Evolutionary conservation across 2,797 vertebrate genomes (phyloP).

Genomic region (Liparis tanakae): DNA sequence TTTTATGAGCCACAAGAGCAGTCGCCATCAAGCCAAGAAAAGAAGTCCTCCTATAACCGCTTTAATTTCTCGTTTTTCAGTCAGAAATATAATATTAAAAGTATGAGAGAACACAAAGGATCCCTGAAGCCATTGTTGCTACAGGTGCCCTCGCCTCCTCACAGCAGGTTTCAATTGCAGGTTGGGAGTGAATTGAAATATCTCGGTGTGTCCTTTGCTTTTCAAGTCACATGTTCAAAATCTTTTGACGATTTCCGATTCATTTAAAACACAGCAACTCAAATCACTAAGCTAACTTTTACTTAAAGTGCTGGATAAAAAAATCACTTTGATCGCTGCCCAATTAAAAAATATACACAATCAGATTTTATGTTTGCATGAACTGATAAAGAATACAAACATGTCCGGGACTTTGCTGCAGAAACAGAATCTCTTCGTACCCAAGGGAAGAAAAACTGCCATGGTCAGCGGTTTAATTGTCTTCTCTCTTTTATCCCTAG

Average conservation of each 20-base stretch:
- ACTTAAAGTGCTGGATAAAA: background rate
- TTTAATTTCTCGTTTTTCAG: constrained; percentile 29
- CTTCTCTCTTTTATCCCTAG: too few species aligned
- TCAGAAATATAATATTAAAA: constrained; percentile 29
- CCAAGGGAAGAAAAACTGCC: background rate
- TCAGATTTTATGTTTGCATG: background rate
- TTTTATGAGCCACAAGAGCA: constrained; percentile 56
- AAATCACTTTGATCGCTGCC: background rate
- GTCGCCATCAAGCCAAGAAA: constrained; percentile 30
- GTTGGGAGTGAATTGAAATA: background rate
- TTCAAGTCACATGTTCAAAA: background rate
- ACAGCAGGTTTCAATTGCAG: background rate
- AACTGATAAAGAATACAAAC: background rate
- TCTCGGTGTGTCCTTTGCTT: background rate
- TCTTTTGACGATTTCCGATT: background rate
- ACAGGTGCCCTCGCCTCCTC: background rate
- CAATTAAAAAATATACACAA: background rate
- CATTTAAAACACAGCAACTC: background rate
- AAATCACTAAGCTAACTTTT: background rate
- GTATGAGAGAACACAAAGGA: constrained; percentile 21
- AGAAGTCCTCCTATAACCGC: constrained; percentile 23
- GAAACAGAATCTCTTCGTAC: background rate
- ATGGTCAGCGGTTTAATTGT: too few species aligned
- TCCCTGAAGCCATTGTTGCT: background rate
- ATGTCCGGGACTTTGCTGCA: background rate